Conservation (phyloP, 1,140 invertebrate genomes). For the Octopus bimaculoides region DNA sequence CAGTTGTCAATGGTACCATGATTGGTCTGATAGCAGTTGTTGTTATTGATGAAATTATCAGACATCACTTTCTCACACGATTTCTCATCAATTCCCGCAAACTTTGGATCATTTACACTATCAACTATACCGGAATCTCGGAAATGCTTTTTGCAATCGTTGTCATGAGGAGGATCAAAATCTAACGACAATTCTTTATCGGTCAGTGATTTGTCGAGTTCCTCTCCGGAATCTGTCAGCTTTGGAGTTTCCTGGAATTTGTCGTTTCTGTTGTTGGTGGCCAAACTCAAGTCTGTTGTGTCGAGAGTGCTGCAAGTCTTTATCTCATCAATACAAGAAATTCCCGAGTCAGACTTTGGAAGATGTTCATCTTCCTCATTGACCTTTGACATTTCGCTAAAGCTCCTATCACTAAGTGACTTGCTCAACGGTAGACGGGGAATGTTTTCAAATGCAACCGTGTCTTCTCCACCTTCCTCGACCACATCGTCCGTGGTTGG, state of each 20-base stretch:
- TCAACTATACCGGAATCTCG: neutral
- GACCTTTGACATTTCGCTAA: neutral
- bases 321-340: neutral
- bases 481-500: neutral
- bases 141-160: neutral
- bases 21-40: neutral
- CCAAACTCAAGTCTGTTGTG: neutral
- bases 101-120: neutral
- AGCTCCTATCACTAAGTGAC: neutral
- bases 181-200: neutral
- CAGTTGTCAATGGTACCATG: neutral
- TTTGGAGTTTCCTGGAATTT: neutral
- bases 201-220: neutral
- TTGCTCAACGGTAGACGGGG: neutral
- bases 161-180: neutral
- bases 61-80: neutral
- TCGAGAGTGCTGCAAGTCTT: neutral
- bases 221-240: neutral
- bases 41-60: neutral
- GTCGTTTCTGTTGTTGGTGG: neutral
- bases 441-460: neutral
- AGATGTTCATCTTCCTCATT: neutral
- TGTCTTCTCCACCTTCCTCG: neutral
- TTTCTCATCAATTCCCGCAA: neutral
- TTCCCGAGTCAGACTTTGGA: neutral